phyloP scores from a whole-genome alignment of 2,797 vertebrate genomes.

The Malacoctenus gilli region DNA sequence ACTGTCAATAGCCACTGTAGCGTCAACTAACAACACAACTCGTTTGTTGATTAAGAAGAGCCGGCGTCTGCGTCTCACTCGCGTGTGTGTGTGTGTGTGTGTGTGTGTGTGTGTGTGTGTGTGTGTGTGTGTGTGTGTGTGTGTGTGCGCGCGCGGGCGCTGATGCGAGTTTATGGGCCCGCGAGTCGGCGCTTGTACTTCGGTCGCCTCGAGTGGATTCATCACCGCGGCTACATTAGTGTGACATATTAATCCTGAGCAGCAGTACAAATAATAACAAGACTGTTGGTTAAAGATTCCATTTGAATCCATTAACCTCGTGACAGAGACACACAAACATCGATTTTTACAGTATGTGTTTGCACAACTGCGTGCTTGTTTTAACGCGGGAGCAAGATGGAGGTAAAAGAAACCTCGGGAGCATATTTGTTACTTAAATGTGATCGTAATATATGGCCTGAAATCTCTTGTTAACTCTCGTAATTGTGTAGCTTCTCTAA shows the following conservation, averaged over 20 bases:
- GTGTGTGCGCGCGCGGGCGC: conserved; percentile 5
- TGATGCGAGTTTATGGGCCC: conserved; percentile 11
- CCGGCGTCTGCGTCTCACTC: too few species aligned
- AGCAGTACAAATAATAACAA: conserved; percentile 53
- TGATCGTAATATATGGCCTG: too few species aligned
- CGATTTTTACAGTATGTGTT: too few species aligned
- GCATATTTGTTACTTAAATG: not conserved
- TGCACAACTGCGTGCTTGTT: too few species aligned
- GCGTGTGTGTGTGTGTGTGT: too few species aligned
- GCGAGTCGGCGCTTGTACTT: conserved; percentile 1
- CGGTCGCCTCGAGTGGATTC: conserved; percentile 12
- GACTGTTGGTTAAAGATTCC: conserved; percentile 42
- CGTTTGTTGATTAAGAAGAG: conserved; percentile 66
- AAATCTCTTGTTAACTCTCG: too few species aligned
- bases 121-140: conserved; percentile 17
- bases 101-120: too few species aligned
- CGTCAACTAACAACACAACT: conserved; percentile 68
- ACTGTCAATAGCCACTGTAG: conserved; percentile 74
- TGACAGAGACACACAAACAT: conserved; percentile 5
- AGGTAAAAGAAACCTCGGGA: too few species aligned
- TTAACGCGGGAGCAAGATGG: too few species aligned
- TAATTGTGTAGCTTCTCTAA: too few species aligned
- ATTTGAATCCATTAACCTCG: conserved; percentile 53
- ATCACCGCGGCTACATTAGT: conserved; percentile 24
- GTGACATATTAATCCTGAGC: conserved; percentile 43